Base-by-base conservation (phyloP, 2,888 invertebrate species). In the Dynastes tityus region DNA sequence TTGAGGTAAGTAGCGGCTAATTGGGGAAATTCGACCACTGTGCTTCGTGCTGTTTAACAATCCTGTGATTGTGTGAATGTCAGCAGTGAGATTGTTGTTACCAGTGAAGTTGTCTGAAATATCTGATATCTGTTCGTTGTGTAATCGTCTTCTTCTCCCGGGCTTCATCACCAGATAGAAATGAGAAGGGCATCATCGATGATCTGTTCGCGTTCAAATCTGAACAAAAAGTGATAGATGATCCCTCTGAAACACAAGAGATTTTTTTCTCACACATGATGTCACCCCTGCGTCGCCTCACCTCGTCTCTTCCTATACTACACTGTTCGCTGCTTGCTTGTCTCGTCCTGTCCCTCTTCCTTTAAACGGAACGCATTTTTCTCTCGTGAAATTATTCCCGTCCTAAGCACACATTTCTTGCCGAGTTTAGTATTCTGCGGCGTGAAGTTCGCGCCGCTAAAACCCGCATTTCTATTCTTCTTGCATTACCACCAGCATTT, bases 401-500 rank as follows among this genome's bases (percentile, higher is more conserved):
- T 87, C 87, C 86, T 86, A 85, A 87, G 86, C 87, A 87, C 87
- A 87, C 87, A 87, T 87, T 87, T 87, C 87, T 87, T 87, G 85
- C 85, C 81, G 83, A 86, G 85, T 85, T 87, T 87, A 86, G 86
- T 87, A 87, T 87, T 86, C 87, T 82, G 84, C 81, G 85, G 85
- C 85, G 86, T 83, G 83, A 84, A 86, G 84, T 86, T 87, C 85
- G 84, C 86, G 84, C 85, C 86, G 84, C 84, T 85, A 85, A 85
- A 85, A 84, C 85, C 87, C 87, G 85, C 86, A 88, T 88, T 88
- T 86, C 88, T 88, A 88, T 88, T 87, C 88, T 86, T 85, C 85
- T 83, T 85, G 87, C 87, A 87, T 87, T 88, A 85, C 86, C 83
- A 86, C 86, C 86, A 85, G 86, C 88, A 87, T 88, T 88, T 88